Base-by-base conservation (phyloP, 2,113 vertebrate genomes). In the Pachycephala philippinensis region DNA sequence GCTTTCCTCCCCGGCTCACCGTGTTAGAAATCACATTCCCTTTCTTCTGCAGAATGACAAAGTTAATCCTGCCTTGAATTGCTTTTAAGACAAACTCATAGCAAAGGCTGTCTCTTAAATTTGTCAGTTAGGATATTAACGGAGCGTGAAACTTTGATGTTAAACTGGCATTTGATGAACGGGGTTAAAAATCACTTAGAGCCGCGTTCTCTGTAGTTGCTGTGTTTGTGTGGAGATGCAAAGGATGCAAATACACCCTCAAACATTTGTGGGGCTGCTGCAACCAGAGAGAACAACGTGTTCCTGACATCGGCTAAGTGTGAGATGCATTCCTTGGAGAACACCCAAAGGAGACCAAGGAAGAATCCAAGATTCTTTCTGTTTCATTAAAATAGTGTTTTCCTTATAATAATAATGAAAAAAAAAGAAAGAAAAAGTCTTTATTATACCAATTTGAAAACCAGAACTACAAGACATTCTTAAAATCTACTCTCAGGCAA, bases 31-130 rank as follows among this genome's bases (percentile, higher is more conserved):
- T 88, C 74, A 84, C 91, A 97, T 95, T 96, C 65, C 61, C 83
- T 94, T 95, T 97, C 95, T 96, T 98, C 95, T 97, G 92, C 97
- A 88, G 93, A 87, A 96, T 97, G 96, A 96, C 96, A 96, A 94
- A 98, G 65, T 93, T 97, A 98, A 98, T 98, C 96, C 93, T 97
- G 94, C 96, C 97, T 97, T 86, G 71, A 91, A 65, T 71, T 96
- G 89, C 87, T 88, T 95, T 95, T 72, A 83, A 92, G 89, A 91
- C 71, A 92, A 96, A 95, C 90, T 94, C 93, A 57, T 40, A 85
- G 74, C 78, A 87, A 87, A 96, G 77, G 47, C 89, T 97, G 92
- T 90, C 91, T 97, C 94, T 87, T 86, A 50, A 66, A 85, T 98
- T 95, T 97, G 93, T 97, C 96, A 90, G 94, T 91, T 59, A 71